Conservation (phyloP, 1,140 invertebrate genomes). For the Aphelinus certus region DNA sequence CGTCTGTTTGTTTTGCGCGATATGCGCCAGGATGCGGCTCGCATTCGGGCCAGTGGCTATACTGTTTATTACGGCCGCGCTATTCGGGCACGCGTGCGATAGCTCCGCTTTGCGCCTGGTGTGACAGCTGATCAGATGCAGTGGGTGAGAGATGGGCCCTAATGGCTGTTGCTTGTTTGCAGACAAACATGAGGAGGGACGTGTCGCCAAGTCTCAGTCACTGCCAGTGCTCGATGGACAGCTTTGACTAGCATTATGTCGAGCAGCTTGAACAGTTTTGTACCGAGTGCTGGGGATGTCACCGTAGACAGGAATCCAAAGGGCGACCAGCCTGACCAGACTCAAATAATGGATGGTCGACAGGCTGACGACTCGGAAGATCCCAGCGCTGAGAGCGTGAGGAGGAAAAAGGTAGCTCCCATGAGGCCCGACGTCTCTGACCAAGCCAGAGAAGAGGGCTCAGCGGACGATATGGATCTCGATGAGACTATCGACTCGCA, state of each 20-base stretch:
- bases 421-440: constrained; percentile 55
- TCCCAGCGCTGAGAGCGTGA: constrained; percentile 54
- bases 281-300: constrained; percentile 66
- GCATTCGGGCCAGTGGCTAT: no score
- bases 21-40: no score
- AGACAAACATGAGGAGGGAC: constrained; percentile 12
- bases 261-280: constrained; percentile 62
- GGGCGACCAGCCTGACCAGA: constrained; percentile 40
- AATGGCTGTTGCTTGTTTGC: neutral
- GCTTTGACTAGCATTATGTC: constrained; percentile 53
- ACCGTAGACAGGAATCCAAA: constrained; percentile 64
- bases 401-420: constrained; percentile 50
- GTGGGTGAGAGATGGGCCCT: no score
- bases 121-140: no score
- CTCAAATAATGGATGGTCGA: constrained; percentile 43
- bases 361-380: constrained; percentile 54
- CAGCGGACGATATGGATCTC: constrained; percentile 64
- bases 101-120: no score
- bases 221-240: constrained; percentile 15
- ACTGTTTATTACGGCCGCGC: no score
- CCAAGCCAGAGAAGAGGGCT: constrained; percentile 60
- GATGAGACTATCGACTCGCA: constrained; percentile 65
- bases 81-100: no score
- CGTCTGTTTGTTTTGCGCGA: no score
- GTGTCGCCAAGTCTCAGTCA: neutral